Evolutionary conservation across 1,140 invertebrate genomes (phyloP), one percentile per base, ranked within the genome.

Genomic region (Thalassaphorura encarpata): DNA sequence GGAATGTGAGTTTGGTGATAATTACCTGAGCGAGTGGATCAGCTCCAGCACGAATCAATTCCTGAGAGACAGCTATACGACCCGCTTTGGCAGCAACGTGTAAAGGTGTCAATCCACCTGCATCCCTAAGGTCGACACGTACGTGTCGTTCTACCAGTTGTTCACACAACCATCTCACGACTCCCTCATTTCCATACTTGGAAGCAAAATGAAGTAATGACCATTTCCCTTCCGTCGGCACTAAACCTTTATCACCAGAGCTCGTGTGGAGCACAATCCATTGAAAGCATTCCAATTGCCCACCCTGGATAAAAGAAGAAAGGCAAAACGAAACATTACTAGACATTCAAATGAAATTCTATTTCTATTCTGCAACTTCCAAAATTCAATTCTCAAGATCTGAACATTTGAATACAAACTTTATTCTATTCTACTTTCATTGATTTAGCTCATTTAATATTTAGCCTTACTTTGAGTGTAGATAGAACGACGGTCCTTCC

Each of bases 131-230:
- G 31, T 57, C 55, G 13, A 57, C 28, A 27, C 24, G 19, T 36
- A 54, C 33, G 24, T 54, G 33, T 40, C 47, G 46, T 19, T 39
- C 21, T 13, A 51, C 49, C 16, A 60, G 41, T 28, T 47, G 45
- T 16, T 53, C 24, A 21, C 31, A 47, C 4, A 64, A 27, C 62
- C 58, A 61, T 33, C 41, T 27, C n/a, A 59, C 59, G 19, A 53
- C 58, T 6, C 11, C 28, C 53, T 68, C 60, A 53, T 67, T 61
- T 27, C 68, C 68, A 66, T 72, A 73, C 64, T 69, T 70, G 48
- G 72, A 72, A 26, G 71, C 71, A 46, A 67, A 66, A 62, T 74
- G 72, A 5, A 74, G 62, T 11, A 73, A 55, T 2, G 69, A 69
- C 16, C 68, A 48, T 36, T 69, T 67, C 18, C 70, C 67, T 31